Evolutionary conservation across 2,888 invertebrate genomes (phyloP).

Genomic region (Allacma fusca): DNA sequence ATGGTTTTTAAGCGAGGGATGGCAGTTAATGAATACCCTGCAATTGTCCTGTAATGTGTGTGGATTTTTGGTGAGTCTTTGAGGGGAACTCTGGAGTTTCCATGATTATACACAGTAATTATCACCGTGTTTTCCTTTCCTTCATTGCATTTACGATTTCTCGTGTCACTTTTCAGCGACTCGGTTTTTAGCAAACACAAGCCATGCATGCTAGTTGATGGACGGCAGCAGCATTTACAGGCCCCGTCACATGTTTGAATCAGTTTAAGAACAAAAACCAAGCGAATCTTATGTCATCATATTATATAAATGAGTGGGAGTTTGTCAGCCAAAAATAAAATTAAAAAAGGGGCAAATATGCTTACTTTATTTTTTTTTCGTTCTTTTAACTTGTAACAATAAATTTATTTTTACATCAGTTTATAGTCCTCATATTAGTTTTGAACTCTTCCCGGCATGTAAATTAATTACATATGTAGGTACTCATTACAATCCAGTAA

Average conservation of each 20-base stretch:
- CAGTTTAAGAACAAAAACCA: no score
- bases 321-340: no score
- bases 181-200: not conserved
- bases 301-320: no score
- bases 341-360: no score
- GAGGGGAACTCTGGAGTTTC: not conserved
- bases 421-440: no score
- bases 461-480: no score
- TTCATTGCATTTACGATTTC: not conserved
- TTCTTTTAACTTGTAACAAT: no score
- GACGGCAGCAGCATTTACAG: not conserved
- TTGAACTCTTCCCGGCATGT: no score
- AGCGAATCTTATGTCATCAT: no score
- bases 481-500: no score
- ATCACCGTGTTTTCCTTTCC: not conserved
- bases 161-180: not conserved
- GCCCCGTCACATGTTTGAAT: not conserved
- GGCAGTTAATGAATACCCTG: not conserved
- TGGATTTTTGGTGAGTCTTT: not conserved
- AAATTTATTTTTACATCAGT: no score
- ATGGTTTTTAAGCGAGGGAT: not conserved
- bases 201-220: not conserved
- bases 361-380: no score
- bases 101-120: not conserved
- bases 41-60: not conserved